Conservation (phyloP, 2,113 vertebrate species). For the Isurus oxyrinchus region DNA sequence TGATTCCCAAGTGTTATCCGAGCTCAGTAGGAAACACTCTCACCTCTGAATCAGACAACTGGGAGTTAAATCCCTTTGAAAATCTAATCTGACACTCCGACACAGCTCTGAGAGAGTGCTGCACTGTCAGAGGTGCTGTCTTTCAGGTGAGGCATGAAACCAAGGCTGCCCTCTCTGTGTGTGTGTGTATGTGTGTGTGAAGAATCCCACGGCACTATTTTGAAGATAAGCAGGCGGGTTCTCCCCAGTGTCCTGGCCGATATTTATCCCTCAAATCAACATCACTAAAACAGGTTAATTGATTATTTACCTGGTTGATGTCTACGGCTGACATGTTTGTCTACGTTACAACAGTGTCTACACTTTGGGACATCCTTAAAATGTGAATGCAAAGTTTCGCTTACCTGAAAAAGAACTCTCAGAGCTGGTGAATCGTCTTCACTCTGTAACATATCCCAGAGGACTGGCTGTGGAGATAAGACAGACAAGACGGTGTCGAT, state of each 20-base stretch:
- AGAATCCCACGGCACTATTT: not conserved
- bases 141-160: not conserved
- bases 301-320: not conserved
- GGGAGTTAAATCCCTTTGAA: not conserved
- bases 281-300: not conserved
- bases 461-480: slow-evolving; percentile 58
- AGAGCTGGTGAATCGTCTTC: slow-evolving; percentile 65
- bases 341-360: not conserved
- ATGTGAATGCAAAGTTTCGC: not conserved
- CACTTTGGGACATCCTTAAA: not conserved
- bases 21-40: not conserved
- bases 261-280: not conserved
- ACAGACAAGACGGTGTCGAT: slow-evolving; percentile 7
- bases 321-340: not conserved
- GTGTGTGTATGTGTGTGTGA: not conserved
- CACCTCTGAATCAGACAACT: not conserved
- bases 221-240: not conserved
- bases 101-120: not conserved
- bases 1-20: not conserved
- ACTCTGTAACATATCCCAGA: slow-evolving; percentile 74
- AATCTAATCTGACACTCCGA: not conserved
- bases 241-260: not conserved
- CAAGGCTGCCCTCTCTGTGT: not conserved
- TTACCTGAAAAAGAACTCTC: slow-evolving; percentile 70
- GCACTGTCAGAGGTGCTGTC: not conserved